Evolutionary conservation across 2,113 vertebrate genomes (phyloP).

Genomic region (Romanogobio albipinnatus): DNA sequence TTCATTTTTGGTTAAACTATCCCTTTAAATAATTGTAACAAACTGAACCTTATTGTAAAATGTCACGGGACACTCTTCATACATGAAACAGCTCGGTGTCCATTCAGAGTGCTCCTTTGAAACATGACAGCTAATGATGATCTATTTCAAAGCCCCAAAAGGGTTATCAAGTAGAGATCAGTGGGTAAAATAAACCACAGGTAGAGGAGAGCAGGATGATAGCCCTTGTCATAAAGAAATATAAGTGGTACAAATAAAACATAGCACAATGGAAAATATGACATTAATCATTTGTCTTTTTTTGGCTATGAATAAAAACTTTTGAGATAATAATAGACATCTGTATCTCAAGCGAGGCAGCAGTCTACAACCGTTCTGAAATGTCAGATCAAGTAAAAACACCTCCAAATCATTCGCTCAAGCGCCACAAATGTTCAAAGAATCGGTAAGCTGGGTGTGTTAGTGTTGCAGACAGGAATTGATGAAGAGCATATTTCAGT

Average conservation of each 20-base stretch:
- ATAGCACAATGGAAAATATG: slow-evolving; percentile 47
- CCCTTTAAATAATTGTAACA: neutral
- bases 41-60: neutral
- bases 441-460: neutral
- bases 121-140: neutral
- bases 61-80: slow-evolving; percentile 43
- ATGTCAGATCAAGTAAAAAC: slow-evolving; percentile 10
- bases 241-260: slow-evolving; percentile 12
- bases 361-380: slow-evolving; percentile 21
- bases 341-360: slow-evolving; percentile 10
- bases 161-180: slow-evolving; percentile 23
- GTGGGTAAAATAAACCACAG: slow-evolving; percentile 46
- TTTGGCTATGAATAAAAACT: slow-evolving; percentile 51
- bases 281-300: slow-evolving; percentile 12
- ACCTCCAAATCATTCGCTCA: slow-evolving; percentile 15
- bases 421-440: slow-evolving; percentile 8
- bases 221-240: slow-evolving; percentile 61
- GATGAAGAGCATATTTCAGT: slow-evolving; percentile 40
- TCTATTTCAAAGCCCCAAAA: neutral
- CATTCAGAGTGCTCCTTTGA: slow-evolving; percentile 44
- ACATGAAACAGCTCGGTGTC: slow-evolving; percentile 35
- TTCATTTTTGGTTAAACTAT: neutral
- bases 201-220: slow-evolving; percentile 50
- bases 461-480: slow-evolving; percentile 8
- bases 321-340: slow-evolving; percentile 18